These are phyloP conservation scores for Meloidogyne hapla DNA, from an alignment of 1,140 invertebrate genomes.

Conservation along the genomic window DNA sequence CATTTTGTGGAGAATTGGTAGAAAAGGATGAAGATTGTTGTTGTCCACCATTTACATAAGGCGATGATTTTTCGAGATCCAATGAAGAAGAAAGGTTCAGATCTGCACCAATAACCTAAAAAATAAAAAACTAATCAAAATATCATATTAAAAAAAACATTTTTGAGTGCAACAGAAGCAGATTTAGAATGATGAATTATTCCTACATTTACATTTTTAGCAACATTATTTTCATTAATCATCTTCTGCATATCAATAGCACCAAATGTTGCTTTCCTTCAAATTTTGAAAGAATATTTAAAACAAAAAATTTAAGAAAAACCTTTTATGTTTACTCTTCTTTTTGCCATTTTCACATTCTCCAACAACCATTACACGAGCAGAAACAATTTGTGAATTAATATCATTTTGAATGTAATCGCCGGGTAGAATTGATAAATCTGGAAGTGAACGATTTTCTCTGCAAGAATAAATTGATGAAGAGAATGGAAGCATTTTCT, in stretches of 20 bases:
- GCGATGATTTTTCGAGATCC: not conserved
- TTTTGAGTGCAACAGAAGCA: not conserved
- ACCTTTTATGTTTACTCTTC: not conserved
- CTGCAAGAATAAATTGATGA: conserved; percentile 55
- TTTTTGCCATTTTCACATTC: not conserved
- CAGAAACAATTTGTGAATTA: not conserved
- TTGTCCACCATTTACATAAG: not conserved
- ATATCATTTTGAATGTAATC: conserved; percentile 9
- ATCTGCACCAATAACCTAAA: not conserved
- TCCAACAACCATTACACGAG: not conserved
- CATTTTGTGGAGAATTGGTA: not conserved
- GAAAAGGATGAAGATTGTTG: not conserved
- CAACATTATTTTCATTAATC: not conserved
- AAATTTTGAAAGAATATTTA: not conserved
- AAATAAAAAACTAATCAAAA: not conserved
- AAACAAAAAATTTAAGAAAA: not conserved
- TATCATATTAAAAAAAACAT: not conserved
- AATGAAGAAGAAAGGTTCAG: not conserved
- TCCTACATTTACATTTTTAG: not conserved
- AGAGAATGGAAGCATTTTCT: conserved; percentile 47
- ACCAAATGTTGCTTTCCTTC: not conserved
- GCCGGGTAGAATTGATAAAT: conserved; percentile 41
- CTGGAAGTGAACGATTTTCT: conserved; percentile 49
- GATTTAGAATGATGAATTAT: not conserved
- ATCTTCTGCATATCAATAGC: not conserved